These are phyloP conservation scores for Lordiphosa clarofinis DNA, from an alignment of 1,140 invertebrate species.

Conservation along the genomic window DNA sequence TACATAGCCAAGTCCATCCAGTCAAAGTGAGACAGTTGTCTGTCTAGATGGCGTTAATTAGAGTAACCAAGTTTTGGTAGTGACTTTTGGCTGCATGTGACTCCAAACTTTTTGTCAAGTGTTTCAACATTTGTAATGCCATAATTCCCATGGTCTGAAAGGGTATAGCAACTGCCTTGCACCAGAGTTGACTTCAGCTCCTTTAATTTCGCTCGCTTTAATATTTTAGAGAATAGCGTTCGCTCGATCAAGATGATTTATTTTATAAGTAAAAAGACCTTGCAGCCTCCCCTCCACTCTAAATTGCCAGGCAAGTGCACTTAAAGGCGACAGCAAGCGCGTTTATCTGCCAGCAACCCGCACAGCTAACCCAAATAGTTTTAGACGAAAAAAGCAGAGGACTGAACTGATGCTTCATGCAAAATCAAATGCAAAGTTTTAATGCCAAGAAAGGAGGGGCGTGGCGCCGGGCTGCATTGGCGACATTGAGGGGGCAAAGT, in stretches of 20 bases:
- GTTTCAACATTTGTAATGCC: too few relatives aligned
- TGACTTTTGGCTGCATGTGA: too few relatives aligned
- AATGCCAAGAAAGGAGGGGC: constrained; percentile 41
- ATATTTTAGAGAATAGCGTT: constrained; percentile 45
- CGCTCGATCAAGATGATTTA: constrained; percentile 73
- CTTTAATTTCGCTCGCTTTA: constrained; percentile 32
- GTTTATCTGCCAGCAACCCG: constrained; percentile 48
- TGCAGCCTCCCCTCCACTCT: constrained; percentile 11
- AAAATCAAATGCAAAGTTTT: constrained; percentile 70
- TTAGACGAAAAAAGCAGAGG: constrained; percentile 7
- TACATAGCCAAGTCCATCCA: too few relatives aligned
- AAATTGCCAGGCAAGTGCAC: constrained; percentile 30
- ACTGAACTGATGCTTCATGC: constrained; percentile 30
- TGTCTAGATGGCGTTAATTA: too few relatives aligned
- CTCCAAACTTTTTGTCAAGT: too few relatives aligned
- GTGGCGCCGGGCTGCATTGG: constrained; percentile 44
- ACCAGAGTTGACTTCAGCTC: neutral
- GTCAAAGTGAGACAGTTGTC: too few relatives aligned
- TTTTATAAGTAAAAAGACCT: constrained; percentile 25
- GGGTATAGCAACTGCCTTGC: too few relatives aligned
- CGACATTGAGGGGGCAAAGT: constrained; percentile 54
- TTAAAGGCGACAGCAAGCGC: constrained; percentile 24
- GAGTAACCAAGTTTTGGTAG: too few relatives aligned
- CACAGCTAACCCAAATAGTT: constrained; percentile 51
- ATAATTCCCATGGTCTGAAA: too few relatives aligned